These are phyloP conservation scores for Psittacus erithacus DNA, from an alignment of 2,113 vertebrate genomes.

Conservation along the genomic window DNA sequence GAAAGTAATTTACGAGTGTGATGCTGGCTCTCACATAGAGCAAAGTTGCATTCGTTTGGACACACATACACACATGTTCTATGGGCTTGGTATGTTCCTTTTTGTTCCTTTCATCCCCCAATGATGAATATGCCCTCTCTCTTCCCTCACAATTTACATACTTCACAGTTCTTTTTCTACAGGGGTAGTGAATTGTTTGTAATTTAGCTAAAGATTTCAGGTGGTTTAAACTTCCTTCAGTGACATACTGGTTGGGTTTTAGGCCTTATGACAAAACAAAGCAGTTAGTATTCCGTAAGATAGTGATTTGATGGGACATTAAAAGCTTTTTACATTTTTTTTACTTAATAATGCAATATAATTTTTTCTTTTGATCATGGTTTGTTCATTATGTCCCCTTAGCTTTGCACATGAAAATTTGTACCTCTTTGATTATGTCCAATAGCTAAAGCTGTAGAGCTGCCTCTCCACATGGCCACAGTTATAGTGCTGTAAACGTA, in stretches of 20 bases:
- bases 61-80: background rate
- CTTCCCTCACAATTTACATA: background rate
- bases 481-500: background rate
- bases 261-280: background rate
- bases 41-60: rapidly evolving
- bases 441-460: background rate
- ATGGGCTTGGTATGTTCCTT: background rate
- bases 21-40: background rate
- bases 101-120: background rate
- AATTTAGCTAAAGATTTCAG: background rate
- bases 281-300: background rate
- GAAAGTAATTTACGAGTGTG: background rate
- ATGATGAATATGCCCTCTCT: background rate
- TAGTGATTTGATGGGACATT: background rate
- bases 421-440: background rate
- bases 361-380: background rate
- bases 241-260: background rate
- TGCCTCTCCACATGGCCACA: background rate
- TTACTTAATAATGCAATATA: background rate
- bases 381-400: background rate
- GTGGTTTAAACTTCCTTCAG: background rate
- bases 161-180: background rate
- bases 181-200: background rate
- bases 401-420: background rate
- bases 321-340: background rate